Percentiles rank a stretch among this genome's conserved stretches.
These are phyloP conservation scores for Nyctibius bracteatus DNA, from an alignment of 2,113 vertebrate species.

Conservation along the genomic window DNA sequence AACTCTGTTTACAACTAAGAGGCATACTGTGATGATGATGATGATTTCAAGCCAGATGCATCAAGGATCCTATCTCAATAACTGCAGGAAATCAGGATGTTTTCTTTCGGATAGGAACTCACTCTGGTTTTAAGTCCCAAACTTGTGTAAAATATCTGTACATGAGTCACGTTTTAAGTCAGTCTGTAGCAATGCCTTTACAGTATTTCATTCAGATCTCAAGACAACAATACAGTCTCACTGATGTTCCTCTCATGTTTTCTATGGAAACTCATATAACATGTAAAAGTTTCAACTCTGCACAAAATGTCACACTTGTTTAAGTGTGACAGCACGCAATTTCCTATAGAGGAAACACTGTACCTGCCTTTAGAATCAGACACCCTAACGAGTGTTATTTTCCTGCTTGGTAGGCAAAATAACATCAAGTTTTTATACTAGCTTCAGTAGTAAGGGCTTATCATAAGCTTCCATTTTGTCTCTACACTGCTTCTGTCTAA, in stretches of 20 bases:
- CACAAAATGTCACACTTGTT: not conserved
- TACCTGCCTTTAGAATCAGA: not conserved
- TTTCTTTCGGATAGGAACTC: not conserved
- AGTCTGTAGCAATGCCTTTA: not conserved
- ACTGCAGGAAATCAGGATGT: not conserved
- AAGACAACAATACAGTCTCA: not conserved
- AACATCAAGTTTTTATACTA: not conserved
- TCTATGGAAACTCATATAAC: not conserved
- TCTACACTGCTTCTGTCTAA: not conserved
- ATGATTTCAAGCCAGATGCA: not conserved
- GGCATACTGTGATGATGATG: not conserved
- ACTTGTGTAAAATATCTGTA: not conserved
- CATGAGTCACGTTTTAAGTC: not conserved
- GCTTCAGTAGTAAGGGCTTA: not conserved
- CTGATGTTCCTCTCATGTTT: not conserved
- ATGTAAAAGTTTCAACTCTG: not conserved
- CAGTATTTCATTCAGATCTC: not conserved
- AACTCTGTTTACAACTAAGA: not conserved
- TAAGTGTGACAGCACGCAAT: not conserved
- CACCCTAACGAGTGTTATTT: rapidly evolving
- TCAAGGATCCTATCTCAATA: not conserved
- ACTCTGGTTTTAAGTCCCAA: not conserved
- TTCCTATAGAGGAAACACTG: not conserved
- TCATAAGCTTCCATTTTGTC: not conserved
- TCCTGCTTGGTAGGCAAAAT: not conserved